phyloP scores from a whole-genome alignment of 2,888 invertebrate species.

The Patella pellucida region DNA sequence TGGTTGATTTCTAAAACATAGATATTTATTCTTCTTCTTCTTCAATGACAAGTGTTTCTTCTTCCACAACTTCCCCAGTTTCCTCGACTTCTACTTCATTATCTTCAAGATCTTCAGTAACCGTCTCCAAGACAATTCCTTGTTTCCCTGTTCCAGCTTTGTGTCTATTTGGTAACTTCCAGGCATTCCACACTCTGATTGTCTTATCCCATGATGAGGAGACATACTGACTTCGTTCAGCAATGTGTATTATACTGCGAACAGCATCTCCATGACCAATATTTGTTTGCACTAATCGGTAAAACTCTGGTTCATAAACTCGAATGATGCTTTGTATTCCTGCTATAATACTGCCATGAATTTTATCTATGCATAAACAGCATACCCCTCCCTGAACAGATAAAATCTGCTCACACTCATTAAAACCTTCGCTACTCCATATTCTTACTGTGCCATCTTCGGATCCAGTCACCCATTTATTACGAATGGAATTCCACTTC shows the following conservation, averaged over 20 bases:
- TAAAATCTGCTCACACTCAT: conserved; percentile 67
- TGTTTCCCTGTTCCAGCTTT: background rate
- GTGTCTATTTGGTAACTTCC: conserved; percentile 54
- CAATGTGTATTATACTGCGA: conserved; percentile 66
- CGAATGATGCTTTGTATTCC: conserved; percentile 66
- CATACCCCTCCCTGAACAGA: conserved; percentile 60
- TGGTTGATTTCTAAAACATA: background rate
- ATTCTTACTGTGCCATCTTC: conserved; percentile 70
- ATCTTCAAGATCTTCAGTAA: background rate
- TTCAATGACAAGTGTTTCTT: conserved; percentile 1
- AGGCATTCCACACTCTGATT: conserved; percentile 70
- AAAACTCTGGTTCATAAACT: conserved; percentile 67
- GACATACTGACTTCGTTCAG: conserved; percentile 69
- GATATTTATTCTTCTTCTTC: conserved; percentile 12
- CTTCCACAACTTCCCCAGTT: background rate
- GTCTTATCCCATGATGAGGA: conserved; percentile 70
- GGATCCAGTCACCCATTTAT: conserved; percentile 69
- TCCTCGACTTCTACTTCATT: background rate
- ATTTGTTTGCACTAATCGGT: conserved; percentile 68
- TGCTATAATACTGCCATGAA: conserved; percentile 66
- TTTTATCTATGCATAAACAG: conserved; percentile 64
- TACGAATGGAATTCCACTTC: conserved; percentile 60
- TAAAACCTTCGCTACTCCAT: conserved; percentile 67
- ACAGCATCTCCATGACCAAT: conserved; percentile 68
- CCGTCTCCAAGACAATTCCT: background rate